phyloP scores from a whole-genome alignment of 2,797 vertebrate genomes.

The Gadopsis bispinosus region DNA sequence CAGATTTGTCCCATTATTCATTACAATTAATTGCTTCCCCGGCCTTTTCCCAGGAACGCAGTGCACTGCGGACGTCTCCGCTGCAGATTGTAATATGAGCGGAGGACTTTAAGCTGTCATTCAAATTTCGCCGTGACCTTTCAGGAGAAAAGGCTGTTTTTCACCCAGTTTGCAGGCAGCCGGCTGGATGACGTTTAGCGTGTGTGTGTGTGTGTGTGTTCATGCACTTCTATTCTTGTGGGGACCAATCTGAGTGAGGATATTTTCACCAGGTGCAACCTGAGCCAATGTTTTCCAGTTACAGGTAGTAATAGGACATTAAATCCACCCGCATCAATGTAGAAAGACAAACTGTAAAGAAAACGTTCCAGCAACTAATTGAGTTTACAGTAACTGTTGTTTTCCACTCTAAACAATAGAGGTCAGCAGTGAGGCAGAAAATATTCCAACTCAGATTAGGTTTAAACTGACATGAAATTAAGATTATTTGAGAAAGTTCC shows the following conservation, averaged over 20 bases:
- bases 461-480: not conserved
- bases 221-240: conserved; percentile 36
- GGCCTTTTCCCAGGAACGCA: conserved; percentile 85
- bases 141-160: conserved; percentile 83
- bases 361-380: not conserved
- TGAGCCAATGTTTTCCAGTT: conserved; percentile 22
- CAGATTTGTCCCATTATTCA: conserved; percentile 96
- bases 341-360: not conserved
- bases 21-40: conserved; percentile 93
- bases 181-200: conserved; percentile 12
- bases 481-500: not conserved
- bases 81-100: conserved; percentile 89
- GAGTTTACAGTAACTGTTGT: not conserved
- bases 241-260: conserved; percentile 17
- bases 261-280: conserved; percentile 33
- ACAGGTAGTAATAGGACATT: conserved; percentile 10
- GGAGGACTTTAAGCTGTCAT: conserved; percentile 94
- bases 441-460: not conserved
- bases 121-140: conserved; percentile 96
- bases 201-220: conserved; percentile 30
- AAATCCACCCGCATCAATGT: conserved; percentile 7
- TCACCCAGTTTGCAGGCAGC: conserved; percentile 52
- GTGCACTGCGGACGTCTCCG: conserved; percentile 85
- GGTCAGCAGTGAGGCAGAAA: conserved; percentile 6
- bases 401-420: not conserved